A percentile compares a stretch with the other conserved stretches of the same genome.
phyloP scores from a whole-genome alignment of 1,140 invertebrate species.

The Matsumurasca onukii region DNA sequence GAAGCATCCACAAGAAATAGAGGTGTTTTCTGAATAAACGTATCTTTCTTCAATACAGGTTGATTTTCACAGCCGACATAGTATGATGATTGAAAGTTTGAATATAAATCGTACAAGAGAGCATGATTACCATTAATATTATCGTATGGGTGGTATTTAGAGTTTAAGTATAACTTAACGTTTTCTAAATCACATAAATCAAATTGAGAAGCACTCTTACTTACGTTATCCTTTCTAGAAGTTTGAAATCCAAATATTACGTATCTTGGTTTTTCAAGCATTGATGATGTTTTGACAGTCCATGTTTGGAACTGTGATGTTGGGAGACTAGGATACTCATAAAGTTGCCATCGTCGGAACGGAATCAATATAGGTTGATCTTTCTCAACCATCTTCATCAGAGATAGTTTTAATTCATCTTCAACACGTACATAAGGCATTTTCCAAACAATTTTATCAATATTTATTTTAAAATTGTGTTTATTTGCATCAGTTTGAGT shows the following conservation, averaged over 20 bases:
- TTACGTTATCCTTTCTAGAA: constrained; percentile 31
- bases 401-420: constrained; percentile 35
- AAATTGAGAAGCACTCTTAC: constrained; percentile 24
- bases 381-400: constrained; percentile 37
- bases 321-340: constrained; percentile 47
- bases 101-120: not conserved
- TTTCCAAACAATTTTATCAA: constrained; percentile 44
- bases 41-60: too few species aligned
- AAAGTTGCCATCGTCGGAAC: constrained; percentile 47
- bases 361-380: constrained; percentile 41
- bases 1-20: constrained; percentile 18
- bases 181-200: constrained; percentile 35
- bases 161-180: constrained; percentile 36
- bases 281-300: constrained; percentile 42
- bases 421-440: constrained; percentile 39
- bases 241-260: constrained; percentile 38
- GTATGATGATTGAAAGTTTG: constrained; percentile 13
- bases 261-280: constrained; percentile 34
- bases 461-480: constrained; percentile 35
- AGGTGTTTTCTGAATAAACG: not conserved
- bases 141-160: constrained; percentile 33
- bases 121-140: constrained; percentile 20
- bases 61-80: constrained; percentile 29
- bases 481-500: not conserved
- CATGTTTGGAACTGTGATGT: constrained; percentile 40